A percentile compares a stretch with the other conserved stretches of the same genome.
phyloP scores from a whole-genome alignment of 1,140 invertebrate genomes.

The Polypedilum pembai region DNA sequence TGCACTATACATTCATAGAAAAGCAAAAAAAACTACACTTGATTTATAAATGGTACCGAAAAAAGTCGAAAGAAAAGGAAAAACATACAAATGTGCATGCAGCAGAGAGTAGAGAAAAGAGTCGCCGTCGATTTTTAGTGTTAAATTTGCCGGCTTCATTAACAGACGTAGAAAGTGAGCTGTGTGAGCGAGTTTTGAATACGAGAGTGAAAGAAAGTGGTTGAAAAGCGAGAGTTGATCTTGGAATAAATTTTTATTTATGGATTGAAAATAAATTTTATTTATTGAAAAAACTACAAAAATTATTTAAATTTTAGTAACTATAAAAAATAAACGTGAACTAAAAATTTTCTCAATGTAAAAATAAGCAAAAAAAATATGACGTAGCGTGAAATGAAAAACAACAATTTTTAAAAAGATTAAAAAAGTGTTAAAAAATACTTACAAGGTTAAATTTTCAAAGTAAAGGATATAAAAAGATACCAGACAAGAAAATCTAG shows the following conservation, averaged over 20 bases:
- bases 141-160: conserved; percentile 20
- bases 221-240: neutral
- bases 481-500: too few relatives aligned
- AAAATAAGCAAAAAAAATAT: neutral
- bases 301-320: neutral
- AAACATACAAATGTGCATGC: neutral
- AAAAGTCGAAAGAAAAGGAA: neutral
- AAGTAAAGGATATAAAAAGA: too few relatives aligned
- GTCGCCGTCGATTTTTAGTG: neutral
- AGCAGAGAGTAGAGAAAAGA: neutral
- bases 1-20: too few relatives aligned
- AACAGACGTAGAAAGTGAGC: conserved; percentile 3
- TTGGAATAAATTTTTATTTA: neutral
- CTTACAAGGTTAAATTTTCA: too few relatives aligned
- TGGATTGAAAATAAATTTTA: neutral
- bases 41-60: neutral
- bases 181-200: neutral
- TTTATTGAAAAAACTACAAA: neutral
- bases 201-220: too few relatives aligned
- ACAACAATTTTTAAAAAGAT: neutral
- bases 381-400: neutral
- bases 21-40: too few relatives aligned
- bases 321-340: neutral
- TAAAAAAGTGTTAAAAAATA: neutral
- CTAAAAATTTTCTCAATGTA: neutral